Evolutionary conservation across 2,113 vertebrate species (phyloP), one percentile per base, ranked within the genome.

Genomic region (Poecile atricapillus): DNA sequence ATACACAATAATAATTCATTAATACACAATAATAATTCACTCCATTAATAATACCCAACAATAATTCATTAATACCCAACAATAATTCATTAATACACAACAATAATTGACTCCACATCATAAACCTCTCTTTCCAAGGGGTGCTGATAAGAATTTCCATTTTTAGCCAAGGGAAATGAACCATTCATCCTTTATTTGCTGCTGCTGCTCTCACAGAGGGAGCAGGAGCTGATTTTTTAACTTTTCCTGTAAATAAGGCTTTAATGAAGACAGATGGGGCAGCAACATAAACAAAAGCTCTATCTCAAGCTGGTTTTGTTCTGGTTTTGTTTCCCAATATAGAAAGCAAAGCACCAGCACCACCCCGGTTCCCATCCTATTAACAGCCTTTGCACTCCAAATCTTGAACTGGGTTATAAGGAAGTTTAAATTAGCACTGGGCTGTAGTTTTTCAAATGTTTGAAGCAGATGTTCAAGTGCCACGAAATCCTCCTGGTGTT

Each of bases 341-440:
- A 98, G 98, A 65, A 97, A 98, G 98, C 93, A 96, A 96, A 90
- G 37, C 37, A 43, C 60, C 84, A 64, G 33, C 69, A 87, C 68
- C 92, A 52, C 93, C 91, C 87, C 10, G 1, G 95, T 97, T 98
- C 96, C 95, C 96, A 97, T 96, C 95, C 95, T 94, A 95, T 94
- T 97, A 98, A 95, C 97, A 76, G 93, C 55, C 94, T 83, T 90
- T 91, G 80, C 95, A 94, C 96, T 97, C 96, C 97, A 97, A 96
- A 95, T 79, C 87, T 95, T 84, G 97, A 96, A 96, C 97, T 75
- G 96, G 88, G 90, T 96, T 94, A 85, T 97, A 97, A 98, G 98
- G 97, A 98, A 98, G 98, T 98, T 98, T 97, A 98, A 98, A 97
- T 95, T 98, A 97, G 91, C 96, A 94, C 90, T 69, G 95, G 94